phyloP scores from a whole-genome alignment of 30 jellyfish, hydroid and myxozoan genomes.

The Sanderia malayensis region DNA sequence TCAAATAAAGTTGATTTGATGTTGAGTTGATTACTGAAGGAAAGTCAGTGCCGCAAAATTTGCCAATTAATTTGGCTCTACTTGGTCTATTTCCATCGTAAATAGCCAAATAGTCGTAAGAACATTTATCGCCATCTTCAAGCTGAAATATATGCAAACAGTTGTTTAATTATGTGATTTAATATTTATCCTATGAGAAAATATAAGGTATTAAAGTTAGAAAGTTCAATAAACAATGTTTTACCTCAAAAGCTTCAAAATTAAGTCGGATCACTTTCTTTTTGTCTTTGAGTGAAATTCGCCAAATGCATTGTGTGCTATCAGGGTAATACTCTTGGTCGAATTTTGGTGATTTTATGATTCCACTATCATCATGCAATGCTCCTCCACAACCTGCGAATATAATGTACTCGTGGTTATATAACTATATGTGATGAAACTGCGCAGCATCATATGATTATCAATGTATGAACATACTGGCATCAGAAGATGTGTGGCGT shows the following conservation, averaged over 20 bases:
- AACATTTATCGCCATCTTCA: conserved; percentile 53
- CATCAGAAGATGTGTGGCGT: no score
- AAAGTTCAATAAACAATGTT: no score
- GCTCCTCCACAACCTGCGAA: conserved; percentile 46
- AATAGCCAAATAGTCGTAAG: conserved; percentile 58
- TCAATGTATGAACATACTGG: no score
- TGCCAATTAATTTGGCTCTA: conserved; percentile 21
- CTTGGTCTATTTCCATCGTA: conserved; percentile 40
- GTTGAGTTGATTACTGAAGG: conserved; percentile 44
- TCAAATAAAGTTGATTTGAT: conserved; percentile 18
- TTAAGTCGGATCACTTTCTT: conserved; percentile 11
- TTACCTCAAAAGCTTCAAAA: conserved; percentile 22
- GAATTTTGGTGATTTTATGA: conserved; percentile 31
- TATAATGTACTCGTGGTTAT: no score
- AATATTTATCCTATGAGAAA: no score
- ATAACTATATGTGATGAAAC: no score
- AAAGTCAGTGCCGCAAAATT: conserved; percentile 46
- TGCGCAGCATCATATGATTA: no score
- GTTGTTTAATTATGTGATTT: no score
- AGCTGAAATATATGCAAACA: no score
- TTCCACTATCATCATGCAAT: conserved; percentile 21
- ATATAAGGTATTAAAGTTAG: no score
- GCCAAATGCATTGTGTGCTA: conserved; percentile 36
- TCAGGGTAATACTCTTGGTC: conserved; percentile 38
- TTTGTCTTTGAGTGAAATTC: not conserved